Conservation (phyloP, 2,113 vertebrate species). For the Campylorhamphus procurvoides region DNA sequence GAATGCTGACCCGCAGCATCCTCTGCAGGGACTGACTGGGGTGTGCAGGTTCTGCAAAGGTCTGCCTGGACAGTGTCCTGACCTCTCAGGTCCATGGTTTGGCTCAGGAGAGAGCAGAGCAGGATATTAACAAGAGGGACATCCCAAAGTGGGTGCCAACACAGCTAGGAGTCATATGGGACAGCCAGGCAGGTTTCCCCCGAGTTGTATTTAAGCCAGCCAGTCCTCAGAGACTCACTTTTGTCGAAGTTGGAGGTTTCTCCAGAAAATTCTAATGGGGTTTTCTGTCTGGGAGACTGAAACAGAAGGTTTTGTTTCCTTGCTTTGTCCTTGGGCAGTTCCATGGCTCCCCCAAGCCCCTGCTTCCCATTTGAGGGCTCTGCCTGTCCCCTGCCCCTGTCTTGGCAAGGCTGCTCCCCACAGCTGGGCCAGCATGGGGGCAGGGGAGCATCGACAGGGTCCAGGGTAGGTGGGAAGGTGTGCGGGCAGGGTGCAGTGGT, state of each 20-base stretch:
- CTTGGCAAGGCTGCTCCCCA: background rate
- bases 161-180: background rate
- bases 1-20: background rate
- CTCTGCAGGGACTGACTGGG: background rate
- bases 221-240: background rate
- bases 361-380: background rate
- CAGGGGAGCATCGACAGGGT: rapidly evolving
- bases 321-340: background rate
- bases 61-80: background rate
- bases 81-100: background rate
- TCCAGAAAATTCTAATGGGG: background rate
- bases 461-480: too few relatives aligned
- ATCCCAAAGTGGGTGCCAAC: background rate
- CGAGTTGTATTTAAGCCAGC: background rate
- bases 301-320: background rate
- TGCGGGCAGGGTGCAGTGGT: background rate
- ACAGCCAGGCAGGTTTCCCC: background rate
- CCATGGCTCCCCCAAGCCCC: background rate
- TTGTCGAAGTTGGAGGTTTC: background rate
- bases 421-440: background rate
- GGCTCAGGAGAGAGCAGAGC: background rate
- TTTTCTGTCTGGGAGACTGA: background rate
- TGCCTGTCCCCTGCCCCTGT: background rate
- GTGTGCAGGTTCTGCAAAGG: rapidly evolving
- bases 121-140: background rate